phyloP scores from a whole-genome alignment of 2,797 vertebrate genomes.

The Xyrichtys novacula region DNA sequence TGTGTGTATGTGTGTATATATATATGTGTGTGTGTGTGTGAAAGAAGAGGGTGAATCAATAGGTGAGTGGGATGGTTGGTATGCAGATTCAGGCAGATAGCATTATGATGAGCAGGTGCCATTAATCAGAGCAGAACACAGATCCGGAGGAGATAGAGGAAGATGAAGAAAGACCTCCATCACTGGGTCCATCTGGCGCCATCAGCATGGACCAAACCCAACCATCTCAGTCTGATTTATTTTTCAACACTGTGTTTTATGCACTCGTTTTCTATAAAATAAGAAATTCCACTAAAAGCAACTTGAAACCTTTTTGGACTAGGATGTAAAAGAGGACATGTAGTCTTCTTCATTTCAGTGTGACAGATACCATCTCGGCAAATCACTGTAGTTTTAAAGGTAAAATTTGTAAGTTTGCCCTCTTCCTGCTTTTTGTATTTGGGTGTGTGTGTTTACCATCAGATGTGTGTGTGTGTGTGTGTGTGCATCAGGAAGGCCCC shows the following conservation, averaged over 20 bases:
- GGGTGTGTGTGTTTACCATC: slow-evolving; percentile 3
- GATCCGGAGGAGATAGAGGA: slow-evolving; percentile 32
- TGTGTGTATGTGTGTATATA: slow-evolving; percentile 24
- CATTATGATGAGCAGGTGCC: slow-evolving; percentile 86
- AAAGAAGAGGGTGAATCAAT: slow-evolving; percentile 81
- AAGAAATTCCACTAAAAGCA: background rate
- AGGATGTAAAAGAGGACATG: background rate
- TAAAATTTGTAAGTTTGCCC: too few species aligned
- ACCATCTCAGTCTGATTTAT: slow-evolving; percentile 14
- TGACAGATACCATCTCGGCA: too few species aligned
- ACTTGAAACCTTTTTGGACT: background rate
- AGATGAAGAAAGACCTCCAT: slow-evolving; percentile 34
- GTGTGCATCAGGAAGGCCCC: slow-evolving; percentile 47
- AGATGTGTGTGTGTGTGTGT: slow-evolving; percentile 17
- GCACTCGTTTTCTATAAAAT: background rate
- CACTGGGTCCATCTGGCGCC: slow-evolving; percentile 29
- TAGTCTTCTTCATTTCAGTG: background rate
- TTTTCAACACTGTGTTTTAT: background rate
- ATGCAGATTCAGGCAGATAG: slow-evolving; percentile 87
- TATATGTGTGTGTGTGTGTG: slow-evolving; percentile 51
- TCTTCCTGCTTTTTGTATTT: slow-evolving; percentile 12
- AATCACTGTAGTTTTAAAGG: too few species aligned
- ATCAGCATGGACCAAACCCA: slow-evolving; percentile 11
- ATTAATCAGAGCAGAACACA: slow-evolving; percentile 80
- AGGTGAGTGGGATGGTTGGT: slow-evolving; percentile 79